phyloP scores from a whole-genome alignment of 2,797 vertebrate species.

The Staurois parvus region DNA sequence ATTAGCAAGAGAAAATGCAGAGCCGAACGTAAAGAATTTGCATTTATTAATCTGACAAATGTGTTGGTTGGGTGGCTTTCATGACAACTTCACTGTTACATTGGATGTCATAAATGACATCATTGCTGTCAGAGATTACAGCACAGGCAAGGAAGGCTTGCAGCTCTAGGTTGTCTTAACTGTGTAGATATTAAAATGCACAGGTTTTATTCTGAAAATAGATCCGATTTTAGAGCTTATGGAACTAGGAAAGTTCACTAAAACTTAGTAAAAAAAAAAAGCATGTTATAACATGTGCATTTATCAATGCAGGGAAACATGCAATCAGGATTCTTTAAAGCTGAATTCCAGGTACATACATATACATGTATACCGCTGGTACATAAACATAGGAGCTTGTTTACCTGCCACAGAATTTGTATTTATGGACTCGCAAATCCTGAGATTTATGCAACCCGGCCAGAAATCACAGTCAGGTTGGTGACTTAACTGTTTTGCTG shows the following conservation, averaged over 20 bases:
- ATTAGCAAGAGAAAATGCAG: constrained; percentile 51
- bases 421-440: no score
- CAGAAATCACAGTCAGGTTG: no score
- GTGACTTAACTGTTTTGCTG: no score
- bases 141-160: not conserved
- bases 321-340: no score
- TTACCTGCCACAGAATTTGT: no score
- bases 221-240: not conserved
- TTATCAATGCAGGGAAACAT: not conserved
- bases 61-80: constrained; percentile 58
- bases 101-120: constrained; percentile 55
- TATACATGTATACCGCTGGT: no score
- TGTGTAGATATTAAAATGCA: not conserved
- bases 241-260: not conserved
- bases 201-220: constrained; percentile 5
- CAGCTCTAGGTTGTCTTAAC: constrained; percentile 1
- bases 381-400: no score
- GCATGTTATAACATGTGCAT: not conserved
- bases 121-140: constrained; percentile 35
- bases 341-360: no score
- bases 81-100: constrained; percentile 49
- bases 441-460: no score
- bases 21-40: constrained; percentile 48
- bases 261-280: not conserved
- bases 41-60: constrained; percentile 62